These are phyloP conservation scores for Acipenser ruthenus DNA, from an alignment of 2,797 vertebrate genomes.

Conservation along the genomic window DNA sequence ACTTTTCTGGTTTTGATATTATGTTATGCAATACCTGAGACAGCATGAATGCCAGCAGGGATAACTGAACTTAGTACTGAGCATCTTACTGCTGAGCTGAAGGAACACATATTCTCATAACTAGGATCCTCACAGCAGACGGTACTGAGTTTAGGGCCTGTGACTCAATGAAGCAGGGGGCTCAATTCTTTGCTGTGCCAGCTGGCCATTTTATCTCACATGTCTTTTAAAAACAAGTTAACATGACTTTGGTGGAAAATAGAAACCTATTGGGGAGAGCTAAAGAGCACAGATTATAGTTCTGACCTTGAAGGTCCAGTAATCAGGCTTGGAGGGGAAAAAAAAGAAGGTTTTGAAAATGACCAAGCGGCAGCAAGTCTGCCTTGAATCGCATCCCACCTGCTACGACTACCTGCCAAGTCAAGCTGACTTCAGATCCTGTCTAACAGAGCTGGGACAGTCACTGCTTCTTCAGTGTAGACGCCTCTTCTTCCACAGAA, in stretches of 20 bases:
- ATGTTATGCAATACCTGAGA: too few relatives aligned
- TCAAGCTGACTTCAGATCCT: conserved; percentile 31
- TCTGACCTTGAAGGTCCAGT: not conserved
- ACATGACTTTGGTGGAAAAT: not conserved
- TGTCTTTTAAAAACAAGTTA: not conserved
- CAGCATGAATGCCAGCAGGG: too few relatives aligned
- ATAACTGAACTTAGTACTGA: too few relatives aligned
- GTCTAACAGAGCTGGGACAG: conserved; percentile 23
- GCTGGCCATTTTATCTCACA: not conserved
- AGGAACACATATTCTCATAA: too few relatives aligned
- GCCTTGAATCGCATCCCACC: conserved; percentile 33
- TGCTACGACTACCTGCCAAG: conserved; percentile 34
- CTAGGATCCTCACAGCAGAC: not conserved
- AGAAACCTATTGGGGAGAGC: not conserved
- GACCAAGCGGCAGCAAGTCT: conserved; percentile 16
- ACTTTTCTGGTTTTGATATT: too few relatives aligned
- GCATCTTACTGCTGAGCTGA: too few relatives aligned
- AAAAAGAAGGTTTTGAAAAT: not conserved
- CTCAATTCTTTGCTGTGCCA: not conserved
- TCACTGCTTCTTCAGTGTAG: not conserved
- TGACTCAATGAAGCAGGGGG: not conserved
- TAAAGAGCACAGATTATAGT: conserved; percentile 1
- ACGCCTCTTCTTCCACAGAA: conserved; percentile 28
- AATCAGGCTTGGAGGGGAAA: not conserved
- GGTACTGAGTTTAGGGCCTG: not conserved